Evolutionary conservation across 2,888 invertebrate species (phyloP).

Genomic region (Thymelicus sylvestris): DNA sequence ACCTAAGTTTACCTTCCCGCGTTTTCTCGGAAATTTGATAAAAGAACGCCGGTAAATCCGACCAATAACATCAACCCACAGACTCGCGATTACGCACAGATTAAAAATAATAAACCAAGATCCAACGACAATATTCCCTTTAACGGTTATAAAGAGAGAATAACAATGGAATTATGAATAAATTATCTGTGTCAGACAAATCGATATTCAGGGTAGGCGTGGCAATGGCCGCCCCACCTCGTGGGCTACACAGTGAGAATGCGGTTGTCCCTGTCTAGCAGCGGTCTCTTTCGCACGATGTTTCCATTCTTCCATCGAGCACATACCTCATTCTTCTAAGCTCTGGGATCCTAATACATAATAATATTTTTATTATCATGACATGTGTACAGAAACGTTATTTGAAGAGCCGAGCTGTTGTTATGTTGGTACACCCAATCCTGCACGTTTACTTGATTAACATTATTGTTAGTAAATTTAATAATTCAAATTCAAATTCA

Average conservation of each 20-base stretch:
- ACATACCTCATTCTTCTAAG: neutral
- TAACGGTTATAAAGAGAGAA: constrained; percentile 50
- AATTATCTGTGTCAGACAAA: constrained; percentile 61
- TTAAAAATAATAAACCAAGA: constrained; percentile 40
- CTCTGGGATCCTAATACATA: constrained; percentile 31
- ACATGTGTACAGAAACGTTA: constrained; percentile 4
- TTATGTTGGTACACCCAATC: no score
- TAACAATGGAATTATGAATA: constrained; percentile 76
- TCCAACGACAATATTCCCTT: constrained; percentile 38
- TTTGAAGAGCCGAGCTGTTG: neutral
- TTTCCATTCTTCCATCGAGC: constrained; percentile 1
- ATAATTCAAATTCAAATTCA: no score
- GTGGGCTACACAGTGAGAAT: constrained; percentile 45
- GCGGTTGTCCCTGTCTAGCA: constrained; percentile 50
- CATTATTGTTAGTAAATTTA: no score
- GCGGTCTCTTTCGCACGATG: constrained; percentile 41
- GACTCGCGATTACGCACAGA: constrained; percentile 35
- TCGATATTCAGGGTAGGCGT: constrained; percentile 71
- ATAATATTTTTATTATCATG: constrained; percentile 33
- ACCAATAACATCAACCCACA: constrained; percentile 31
- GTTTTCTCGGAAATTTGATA: constrained; percentile 19
- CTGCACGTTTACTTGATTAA: no score
- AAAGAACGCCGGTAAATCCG: constrained; percentile 25
- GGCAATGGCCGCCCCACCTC: constrained; percentile 54
- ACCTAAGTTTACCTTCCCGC: neutral